Conservation (phyloP, 2,888 invertebrate species). For the Tridacna crocea region DNA sequence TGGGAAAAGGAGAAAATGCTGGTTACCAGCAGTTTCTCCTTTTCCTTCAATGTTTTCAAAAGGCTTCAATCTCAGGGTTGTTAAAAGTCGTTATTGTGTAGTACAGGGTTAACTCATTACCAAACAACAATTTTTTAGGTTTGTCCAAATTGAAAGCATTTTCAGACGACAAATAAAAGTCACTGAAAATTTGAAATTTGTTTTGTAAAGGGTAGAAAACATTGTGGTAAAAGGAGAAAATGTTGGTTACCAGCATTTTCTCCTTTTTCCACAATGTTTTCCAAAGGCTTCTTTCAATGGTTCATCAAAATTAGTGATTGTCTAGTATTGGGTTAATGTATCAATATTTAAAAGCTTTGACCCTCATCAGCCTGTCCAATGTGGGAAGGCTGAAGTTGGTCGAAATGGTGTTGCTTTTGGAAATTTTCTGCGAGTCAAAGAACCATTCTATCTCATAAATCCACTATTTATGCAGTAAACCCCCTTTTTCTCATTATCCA, state of each 20-base stretch:
- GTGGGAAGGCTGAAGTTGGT: too few relatives aligned
- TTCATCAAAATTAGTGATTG: background rate
- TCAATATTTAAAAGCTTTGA: too few relatives aligned
- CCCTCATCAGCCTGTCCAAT: too few relatives aligned
- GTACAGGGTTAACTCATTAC: background rate
- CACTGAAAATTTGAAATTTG: too few relatives aligned
- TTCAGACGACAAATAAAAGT: too few relatives aligned
- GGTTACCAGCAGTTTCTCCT: background rate
- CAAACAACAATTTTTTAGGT: too few relatives aligned
- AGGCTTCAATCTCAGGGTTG: background rate
- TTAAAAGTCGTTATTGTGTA: background rate
- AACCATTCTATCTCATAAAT: too few relatives aligned
- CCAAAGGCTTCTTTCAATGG: background rate
- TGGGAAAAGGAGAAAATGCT: background rate
- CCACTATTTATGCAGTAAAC: too few relatives aligned
- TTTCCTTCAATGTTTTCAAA: background rate
- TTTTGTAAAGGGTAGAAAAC: background rate
- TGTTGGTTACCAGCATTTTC: background rate
- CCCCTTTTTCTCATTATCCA: too few relatives aligned
- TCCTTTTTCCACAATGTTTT: background rate
- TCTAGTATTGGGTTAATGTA: background rate
- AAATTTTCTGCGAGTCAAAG: too few relatives aligned
- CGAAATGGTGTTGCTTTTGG: too few relatives aligned
- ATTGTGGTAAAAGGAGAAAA: slow-evolving; percentile 1
- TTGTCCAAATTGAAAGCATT: too few relatives aligned